Evolutionary conservation across 2,797 vertebrate genomes (phyloP), one percentile per base, ranked within the genome.

Genomic region (Myiotriccus ornatus): DNA sequence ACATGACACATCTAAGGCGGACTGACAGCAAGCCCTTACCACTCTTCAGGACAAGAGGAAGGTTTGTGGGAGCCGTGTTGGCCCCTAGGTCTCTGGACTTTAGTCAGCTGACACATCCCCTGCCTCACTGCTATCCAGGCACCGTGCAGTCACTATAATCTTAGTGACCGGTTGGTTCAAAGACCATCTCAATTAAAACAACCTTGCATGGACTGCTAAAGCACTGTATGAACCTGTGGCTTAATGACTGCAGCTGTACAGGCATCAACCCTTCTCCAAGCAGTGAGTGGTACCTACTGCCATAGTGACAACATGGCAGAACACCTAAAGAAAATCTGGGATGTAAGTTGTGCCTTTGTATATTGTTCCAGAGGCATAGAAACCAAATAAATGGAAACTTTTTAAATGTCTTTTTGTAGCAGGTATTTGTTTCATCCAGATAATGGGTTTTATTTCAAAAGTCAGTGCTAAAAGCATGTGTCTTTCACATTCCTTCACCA

Each of bases 31-130:
- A 39, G 53, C 18, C 47, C 35, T 75, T 44, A n/a, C 21, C 0
- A 2, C 10, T 47, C 70, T n/a, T 27, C 43, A 49, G 39, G 43
- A 39, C 9, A 52, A 84, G 30, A 71, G 21, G 52, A 84, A 81
- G 49, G 22, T 53, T 50, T 68, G 17, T 30, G 17, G 30, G 32
- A 59, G 56, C 44, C 0, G 0, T 4, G 12, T 19, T 19, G 30
- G 7, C 43, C 30, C 25, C 60, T 41, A 39, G 10, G 13, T 30
- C 19, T 49, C 34, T 50, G 35, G 12, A 23, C 43, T 63, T 46
- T 20, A 12, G 30, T 44, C 2, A 1, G 71, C 70, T 88, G 35
- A 44, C 7, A 7, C 9, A 43, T 56, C 7, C 32, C 37, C 46
- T 69, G n/a, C 59, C 39, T 64, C 65, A 9, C n/a, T 77, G 44